phyloP scores from a whole-genome alignment of 2,888 invertebrate genomes.

The Drepana falcataria region DNA sequence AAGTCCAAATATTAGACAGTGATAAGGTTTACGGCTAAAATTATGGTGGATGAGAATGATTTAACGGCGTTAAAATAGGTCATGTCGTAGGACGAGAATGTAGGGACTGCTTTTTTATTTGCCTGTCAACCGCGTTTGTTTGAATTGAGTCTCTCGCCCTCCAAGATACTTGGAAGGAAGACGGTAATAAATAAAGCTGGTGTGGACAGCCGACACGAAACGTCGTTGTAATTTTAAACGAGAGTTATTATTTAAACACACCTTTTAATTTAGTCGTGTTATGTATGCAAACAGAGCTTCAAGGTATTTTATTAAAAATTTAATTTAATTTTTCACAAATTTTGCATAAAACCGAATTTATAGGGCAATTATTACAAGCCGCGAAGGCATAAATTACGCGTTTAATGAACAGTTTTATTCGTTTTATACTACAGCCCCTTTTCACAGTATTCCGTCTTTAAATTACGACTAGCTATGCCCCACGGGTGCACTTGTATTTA shows the following conservation, averaged over 20 bases:
- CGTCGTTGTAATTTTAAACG: constrained; percentile 30
- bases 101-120: constrained; percentile 52
- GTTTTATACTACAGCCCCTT: constrained; percentile 24
- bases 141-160: constrained; percentile 43
- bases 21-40: constrained; percentile 49
- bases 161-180: constrained; percentile 49
- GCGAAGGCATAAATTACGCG: constrained; percentile 46
- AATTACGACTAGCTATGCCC: constrained; percentile 26
- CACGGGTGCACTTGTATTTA: too few relatives aligned
- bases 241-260: constrained; percentile 26
- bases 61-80: constrained; percentile 62
- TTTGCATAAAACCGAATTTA: constrained; percentile 33
- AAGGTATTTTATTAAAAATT: constrained; percentile 4
- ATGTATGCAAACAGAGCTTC: constrained; percentile 13
- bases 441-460: constrained; percentile 30
- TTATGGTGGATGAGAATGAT: constrained; percentile 47
- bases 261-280: constrained; percentile 21
- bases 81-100: constrained; percentile 45
- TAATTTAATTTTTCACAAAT: constrained; percentile 19
- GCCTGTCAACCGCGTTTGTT: constrained; percentile 51
- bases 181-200: constrained; percentile 54
- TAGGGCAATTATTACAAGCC: constrained; percentile 43
- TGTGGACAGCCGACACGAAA: constrained; percentile 44
- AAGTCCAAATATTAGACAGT: constrained; percentile 58
- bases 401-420: constrained; percentile 40